A percentile compares a stretch with the other conserved stretches of the same genome.
Conservation (phyloP, 2,113 vertebrate genomes). For the human (Homo sapiens) region GRCh38 chr7:123718001-123718500, state of each 20-base stretch:
- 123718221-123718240: neutral
- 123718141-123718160: constrained; percentile 3
- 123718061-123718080: neutral
- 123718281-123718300: neutral
- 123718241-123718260: neutral
- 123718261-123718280: neutral
- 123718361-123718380: neutral
- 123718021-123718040: neutral
- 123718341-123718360: constrained; percentile 2
- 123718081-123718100: neutral
- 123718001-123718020: neutral
- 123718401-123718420: neutral
- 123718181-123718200: neutral
- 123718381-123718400: neutral
- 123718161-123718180: neutral
- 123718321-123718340: neutral
- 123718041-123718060: neutral
- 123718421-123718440: neutral
- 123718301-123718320: neutral
- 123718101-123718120: neutral
- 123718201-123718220: neutral
- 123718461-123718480: neutral
- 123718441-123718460: neutral
- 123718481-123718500: neutral
- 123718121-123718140: neutral